Conservation (phyloP, 2,888 invertebrate species). For the Plutella xylostella region DNA sequence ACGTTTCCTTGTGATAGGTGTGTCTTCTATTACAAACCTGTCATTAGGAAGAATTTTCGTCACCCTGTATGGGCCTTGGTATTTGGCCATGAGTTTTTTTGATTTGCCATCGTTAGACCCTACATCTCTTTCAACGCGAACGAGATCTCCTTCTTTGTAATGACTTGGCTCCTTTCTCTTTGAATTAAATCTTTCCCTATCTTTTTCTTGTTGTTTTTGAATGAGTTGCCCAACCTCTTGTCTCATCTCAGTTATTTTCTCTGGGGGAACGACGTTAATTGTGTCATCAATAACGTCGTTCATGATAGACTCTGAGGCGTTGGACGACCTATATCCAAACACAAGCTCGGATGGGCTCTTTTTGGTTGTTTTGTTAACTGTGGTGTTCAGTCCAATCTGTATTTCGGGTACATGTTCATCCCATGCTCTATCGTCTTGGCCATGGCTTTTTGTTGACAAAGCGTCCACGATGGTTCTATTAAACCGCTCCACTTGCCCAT, state of each 20-base stretch:
- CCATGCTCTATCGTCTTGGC: conserved; percentile 2
- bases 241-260: background rate
- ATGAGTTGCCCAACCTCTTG: conserved; percentile 1
- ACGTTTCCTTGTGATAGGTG: conserved; percentile 9
- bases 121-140: conserved; percentile 6
- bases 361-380: conserved; percentile 6
- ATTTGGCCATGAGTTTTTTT: conserved; percentile 9
- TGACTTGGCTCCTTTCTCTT: background rate
- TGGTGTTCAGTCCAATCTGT: conserved; percentile 15
- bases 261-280: background rate
- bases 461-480: conserved; percentile 12
- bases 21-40: conserved; percentile 11
- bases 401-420: conserved; percentile 6
- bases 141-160: conserved; percentile 9
- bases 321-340: conserved; percentile 5
- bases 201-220: conserved; percentile 8
- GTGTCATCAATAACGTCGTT: conserved; percentile 1
- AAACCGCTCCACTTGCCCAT: conserved; percentile 20
- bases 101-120: conserved; percentile 8
- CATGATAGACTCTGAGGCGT: background rate
- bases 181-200: conserved; percentile 6
- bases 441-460: background rate
- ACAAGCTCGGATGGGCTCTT: conserved; percentile 10
- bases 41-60: conserved; percentile 2
- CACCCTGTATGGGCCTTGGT: conserved; percentile 10